Evolutionary conservation across 2,797 vertebrate genomes (phyloP).

Genomic region (Rhinophrynus dorsalis): DNA sequence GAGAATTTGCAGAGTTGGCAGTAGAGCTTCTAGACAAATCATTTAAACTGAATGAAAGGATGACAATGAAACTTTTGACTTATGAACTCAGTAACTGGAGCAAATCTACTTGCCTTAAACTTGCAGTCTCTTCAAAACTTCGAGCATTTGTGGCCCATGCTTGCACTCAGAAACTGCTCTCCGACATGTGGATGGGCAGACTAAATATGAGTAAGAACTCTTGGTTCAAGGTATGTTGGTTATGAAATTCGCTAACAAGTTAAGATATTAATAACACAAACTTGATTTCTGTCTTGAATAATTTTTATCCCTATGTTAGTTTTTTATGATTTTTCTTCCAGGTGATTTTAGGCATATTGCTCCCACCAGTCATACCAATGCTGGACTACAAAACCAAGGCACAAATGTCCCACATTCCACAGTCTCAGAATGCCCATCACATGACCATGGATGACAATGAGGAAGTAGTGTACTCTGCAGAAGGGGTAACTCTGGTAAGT

Average conservation of each 20-base stretch:
- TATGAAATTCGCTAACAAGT: too few relatives aligned
- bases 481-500: slow-evolving; percentile 41
- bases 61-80: slow-evolving; percentile 51
- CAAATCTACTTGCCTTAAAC: slow-evolving; percentile 51
- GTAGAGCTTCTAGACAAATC: slow-evolving; percentile 50
- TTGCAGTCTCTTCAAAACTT: slow-evolving; percentile 45
- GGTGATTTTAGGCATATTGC: slow-evolving; percentile 48
- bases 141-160: slow-evolving; percentile 45
- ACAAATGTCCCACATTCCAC: slow-evolving; percentile 52
- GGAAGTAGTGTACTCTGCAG: slow-evolving; percentile 10
- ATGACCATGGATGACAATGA: slow-evolving; percentile 36
- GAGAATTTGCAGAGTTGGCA: slow-evolving; percentile 50
- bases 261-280: too few relatives aligned
- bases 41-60: slow-evolving; percentile 49
- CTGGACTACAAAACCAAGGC: slow-evolving; percentile 48
- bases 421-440: slow-evolving; percentile 44
- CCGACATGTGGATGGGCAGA: slow-evolving; percentile 52
- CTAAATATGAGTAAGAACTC: slow-evolving; percentile 48
- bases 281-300: too few relatives aligned
- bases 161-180: slow-evolving; percentile 48
- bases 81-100: slow-evolving; percentile 51
- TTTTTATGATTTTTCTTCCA: slow-evolving; percentile 7
- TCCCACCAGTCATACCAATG: slow-evolving; percentile 48
- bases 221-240: slow-evolving; percentile 50
- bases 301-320: not conserved